These are phyloP conservation scores for Shinisaurus crocodilurus DNA, from an alignment of 2,113 vertebrate species.

Conservation along the genomic window DNA sequence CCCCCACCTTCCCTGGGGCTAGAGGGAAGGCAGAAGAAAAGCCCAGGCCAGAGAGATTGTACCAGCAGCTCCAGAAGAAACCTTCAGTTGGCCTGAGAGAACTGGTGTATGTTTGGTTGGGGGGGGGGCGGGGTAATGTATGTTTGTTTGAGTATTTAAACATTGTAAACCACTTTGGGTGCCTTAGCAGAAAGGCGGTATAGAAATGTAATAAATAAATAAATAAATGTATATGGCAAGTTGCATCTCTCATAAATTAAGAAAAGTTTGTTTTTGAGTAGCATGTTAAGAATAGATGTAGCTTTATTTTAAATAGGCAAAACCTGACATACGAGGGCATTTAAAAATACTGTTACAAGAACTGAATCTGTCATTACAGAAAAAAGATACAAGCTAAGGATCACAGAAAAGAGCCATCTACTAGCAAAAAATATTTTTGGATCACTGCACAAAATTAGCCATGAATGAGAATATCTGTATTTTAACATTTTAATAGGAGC, in stretches of 20 bases:
- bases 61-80: too few relatives aligned
- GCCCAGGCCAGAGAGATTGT: too few relatives aligned
- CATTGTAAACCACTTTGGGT: too few relatives aligned
- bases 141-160: too few relatives aligned
- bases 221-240: neutral
- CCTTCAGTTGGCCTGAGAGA: too few relatives aligned
- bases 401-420: neutral
- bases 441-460: neutral
- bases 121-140: too few relatives aligned
- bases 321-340: neutral
- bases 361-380: neutral
- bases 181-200: too few relatives aligned
- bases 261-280: neutral
- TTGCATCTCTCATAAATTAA: neutral
- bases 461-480: conserved; percentile 20
- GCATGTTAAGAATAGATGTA: neutral
- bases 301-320: neutral
- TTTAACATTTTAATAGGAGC: conserved; percentile 4
- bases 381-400: neutral
- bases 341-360: neutral
- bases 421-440: conserved; percentile 1
- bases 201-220: too few relatives aligned
- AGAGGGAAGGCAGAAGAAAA: too few relatives aligned
- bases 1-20: too few relatives aligned
- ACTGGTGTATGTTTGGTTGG: too few relatives aligned